Base-by-base conservation (phyloP, 2,113 vertebrate species). In the Promerops cafer region DNA sequence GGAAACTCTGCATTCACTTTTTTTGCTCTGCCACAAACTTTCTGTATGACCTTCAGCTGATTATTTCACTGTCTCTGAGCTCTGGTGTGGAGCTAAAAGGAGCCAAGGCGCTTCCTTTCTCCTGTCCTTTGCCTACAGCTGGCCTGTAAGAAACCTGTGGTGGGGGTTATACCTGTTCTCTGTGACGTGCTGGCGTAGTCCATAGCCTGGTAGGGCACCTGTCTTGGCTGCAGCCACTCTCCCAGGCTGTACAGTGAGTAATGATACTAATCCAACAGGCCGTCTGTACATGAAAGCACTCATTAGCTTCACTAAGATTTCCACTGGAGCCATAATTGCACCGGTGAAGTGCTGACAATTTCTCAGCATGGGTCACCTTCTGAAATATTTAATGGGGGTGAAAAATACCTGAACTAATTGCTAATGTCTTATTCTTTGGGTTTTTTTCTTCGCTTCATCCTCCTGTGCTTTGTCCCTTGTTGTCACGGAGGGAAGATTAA, bases 361-460 rank as follows among this genome's bases (percentile, higher is more conserved):
- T 91, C 94, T 91, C 93, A 96, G 89, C 91, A 37, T 84, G 93
- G 93, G 87, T 93, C 89, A 95, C 89, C 91, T 96, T 91, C 93
- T 12, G 6, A 95, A 89, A 74, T 83, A 60, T 89, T 93, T 90
- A 90, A 68, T 63, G 76, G 64, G 12, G 93, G 68, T 90, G 91
- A 93, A 93, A 93, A 92, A 95, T 92, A 89, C 72, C 68, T 68
- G 60, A 70, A 66, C 76, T 96, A 95, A 93, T 96, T 94, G 89
- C 59, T 89, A 83, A 72, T 78, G 86, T 94, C 79, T 89, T 81
- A 80, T 52, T 94, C 90, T 92, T 90, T 74, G 50, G 74, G 93
- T 85, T 56, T 83, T 94, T 92, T 54, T 65, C 53, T 87, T 92
- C 13, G 1, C 27, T 83, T 89, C 35, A 31, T 77, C 68, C 42